Percentiles rank a stretch among this genome's conserved stretches.
These are phyloP conservation scores for Notospermus geniculatus DNA, from an alignment of 1,140 invertebrate genomes.

Conservation along the genomic window DNA sequence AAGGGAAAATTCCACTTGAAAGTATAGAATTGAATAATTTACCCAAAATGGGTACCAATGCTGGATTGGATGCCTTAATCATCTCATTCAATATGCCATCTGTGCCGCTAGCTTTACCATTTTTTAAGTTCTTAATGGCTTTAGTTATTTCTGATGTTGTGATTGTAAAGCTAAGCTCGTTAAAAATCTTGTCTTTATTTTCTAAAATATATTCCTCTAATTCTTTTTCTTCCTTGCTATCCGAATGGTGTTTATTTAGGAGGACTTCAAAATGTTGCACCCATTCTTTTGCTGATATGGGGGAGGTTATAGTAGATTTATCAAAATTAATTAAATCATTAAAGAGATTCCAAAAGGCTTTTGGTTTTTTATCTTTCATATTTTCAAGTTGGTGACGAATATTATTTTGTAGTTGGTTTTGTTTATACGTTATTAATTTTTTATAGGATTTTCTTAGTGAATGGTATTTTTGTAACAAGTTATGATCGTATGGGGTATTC, in stretches of 20 bases:
- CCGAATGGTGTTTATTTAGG: no score
- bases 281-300: no score
- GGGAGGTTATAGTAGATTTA: no score
- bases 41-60: neutral
- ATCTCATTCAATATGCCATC: constrained; percentile 7
- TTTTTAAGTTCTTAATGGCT: neutral
- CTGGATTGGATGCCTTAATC: neutral
- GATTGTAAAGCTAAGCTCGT: neutral
- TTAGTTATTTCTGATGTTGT: neutral
- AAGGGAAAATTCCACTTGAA: neutral
- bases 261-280: no score
- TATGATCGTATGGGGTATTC: neutral
- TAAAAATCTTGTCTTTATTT: constrained; percentile 6
- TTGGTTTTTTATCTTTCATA: no score
- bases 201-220: neutral
- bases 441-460: no score
- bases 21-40: neutral
- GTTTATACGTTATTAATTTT: no score
- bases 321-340: no score
- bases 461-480: neutral
- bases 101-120: constrained; percentile 2
- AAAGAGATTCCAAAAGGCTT: no score
- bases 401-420: no score
- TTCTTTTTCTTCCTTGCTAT: no score
- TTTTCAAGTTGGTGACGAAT: no score